These are phyloP conservation scores for Chelonoidis abingdonii DNA, from an alignment of 2,113 vertebrate species.

Conservation along the genomic window DNA sequence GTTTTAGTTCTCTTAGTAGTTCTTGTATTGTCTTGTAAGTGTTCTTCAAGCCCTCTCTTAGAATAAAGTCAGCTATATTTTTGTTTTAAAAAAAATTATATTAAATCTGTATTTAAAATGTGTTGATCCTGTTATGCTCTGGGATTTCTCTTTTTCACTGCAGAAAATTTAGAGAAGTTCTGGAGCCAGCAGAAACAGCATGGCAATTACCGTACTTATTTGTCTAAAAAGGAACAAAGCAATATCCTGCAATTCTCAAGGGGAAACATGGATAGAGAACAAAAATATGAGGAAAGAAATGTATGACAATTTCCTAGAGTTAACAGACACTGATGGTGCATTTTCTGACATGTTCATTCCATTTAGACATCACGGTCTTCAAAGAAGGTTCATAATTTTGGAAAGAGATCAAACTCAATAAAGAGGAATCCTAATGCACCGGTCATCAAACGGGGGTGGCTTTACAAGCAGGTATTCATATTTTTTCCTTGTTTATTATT, in stretches of 20 bases:
- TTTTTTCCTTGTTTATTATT: not conserved
- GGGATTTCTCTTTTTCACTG: constrained; percentile 34
- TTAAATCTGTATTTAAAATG: not conserved
- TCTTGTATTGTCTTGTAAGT: not conserved
- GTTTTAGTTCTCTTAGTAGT: not conserved
- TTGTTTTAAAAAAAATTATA: not conserved
- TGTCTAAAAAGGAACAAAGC: constrained; percentile 23
- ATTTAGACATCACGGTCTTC: constrained; percentile 92
- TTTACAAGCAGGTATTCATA: constrained; percentile 94
- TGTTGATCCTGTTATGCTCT: not conserved
- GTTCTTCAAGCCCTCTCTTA: not conserved
- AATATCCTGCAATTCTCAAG: not conserved
- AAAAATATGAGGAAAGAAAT: not conserved
- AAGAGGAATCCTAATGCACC: constrained; percentile 95
- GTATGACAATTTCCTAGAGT: not conserved
- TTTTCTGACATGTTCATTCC: constrained; percentile 56
- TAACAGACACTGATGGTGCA: not conserved
- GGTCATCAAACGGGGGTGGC: constrained; percentile 93
- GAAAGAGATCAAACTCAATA: constrained; percentile 98
- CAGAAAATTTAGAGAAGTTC: constrained; percentile 30
- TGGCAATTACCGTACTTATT: not conserved
- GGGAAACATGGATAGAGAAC: not conserved
- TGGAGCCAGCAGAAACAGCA: constrained; percentile 34
- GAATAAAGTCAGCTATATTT: not conserved
- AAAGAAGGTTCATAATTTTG: constrained; percentile 98